These are phyloP conservation scores for Lamellibrachia columna DNA, from an alignment of 2,888 invertebrate genomes.

Conservation along the genomic window DNA sequence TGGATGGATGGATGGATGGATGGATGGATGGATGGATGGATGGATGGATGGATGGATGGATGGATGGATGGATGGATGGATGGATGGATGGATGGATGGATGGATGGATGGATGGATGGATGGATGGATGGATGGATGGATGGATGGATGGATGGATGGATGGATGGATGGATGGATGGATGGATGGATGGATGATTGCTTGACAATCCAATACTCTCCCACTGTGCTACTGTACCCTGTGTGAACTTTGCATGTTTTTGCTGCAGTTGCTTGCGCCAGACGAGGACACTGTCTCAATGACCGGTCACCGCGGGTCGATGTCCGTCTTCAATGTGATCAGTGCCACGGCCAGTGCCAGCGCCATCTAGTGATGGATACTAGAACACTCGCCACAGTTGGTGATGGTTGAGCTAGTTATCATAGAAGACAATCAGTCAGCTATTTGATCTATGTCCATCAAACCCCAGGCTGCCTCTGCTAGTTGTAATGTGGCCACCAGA, in stretches of 20 bases:
- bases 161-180: neutral
- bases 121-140: too few species aligned
- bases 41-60: too few species aligned
- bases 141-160: too few species aligned
- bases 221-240: neutral
- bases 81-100: too few species aligned
- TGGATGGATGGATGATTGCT: neutral
- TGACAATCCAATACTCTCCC: neutral
- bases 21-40: too few species aligned
- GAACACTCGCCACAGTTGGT: neutral
- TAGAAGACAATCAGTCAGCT: neutral
- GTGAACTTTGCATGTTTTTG: neutral
- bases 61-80: too few species aligned
- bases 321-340: slow-evolving; percentile 41
- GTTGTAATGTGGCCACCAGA: neutral
- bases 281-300: slow-evolving; percentile 30
- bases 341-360: slow-evolving; percentile 33
- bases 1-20: too few species aligned
- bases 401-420: neutral
- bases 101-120: too few species aligned
- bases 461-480: neutral
- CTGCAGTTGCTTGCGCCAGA: slow-evolving; percentile 35
- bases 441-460: neutral
- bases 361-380: slow-evolving; percentile 24
- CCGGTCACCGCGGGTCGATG: slow-evolving; percentile 36